phyloP scores from a whole-genome alignment of 2,888 invertebrate genomes.

The Siphlonurus alternatus region DNA sequence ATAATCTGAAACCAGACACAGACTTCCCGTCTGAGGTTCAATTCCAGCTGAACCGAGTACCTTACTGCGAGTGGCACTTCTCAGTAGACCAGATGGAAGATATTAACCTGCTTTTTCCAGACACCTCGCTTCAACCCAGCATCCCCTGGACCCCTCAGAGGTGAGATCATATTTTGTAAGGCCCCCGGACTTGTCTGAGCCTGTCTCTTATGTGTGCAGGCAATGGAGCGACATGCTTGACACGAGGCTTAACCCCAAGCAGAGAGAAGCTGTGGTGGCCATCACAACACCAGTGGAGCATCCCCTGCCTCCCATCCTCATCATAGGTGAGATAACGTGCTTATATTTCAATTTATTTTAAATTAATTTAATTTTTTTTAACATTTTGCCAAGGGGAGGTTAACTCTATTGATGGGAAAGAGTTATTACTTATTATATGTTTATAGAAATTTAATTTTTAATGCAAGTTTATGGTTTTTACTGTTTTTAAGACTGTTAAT shows the following conservation, averaged over 20 bases:
- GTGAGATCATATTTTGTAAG: constrained; percentile 19
- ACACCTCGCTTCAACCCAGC: constrained; percentile 39
- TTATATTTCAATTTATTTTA: background rate
- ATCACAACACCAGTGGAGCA: constrained; percentile 48
- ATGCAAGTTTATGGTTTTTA: no score
- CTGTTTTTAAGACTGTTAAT: no score
- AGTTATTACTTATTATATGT: no score
- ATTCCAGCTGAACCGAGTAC: constrained; percentile 61
- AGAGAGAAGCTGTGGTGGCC: constrained; percentile 58
- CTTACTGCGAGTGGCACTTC: constrained; percentile 71
- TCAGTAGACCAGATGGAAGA: constrained; percentile 60
- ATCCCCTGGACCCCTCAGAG: constrained; percentile 51
- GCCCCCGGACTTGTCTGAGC: no score
- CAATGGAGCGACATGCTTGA: constrained; percentile 49
- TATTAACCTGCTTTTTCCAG: constrained; percentile 53
- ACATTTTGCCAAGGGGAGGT: background rate
- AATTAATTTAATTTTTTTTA: background rate
- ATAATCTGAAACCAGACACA: constrained; percentile 42
- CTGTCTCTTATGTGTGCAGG: no score
- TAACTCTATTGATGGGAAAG: background rate
- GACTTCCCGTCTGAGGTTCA: constrained; percentile 54
- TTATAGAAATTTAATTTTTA: no score
- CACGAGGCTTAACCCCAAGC: constrained; percentile 51
- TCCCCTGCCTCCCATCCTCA: constrained; percentile 48
- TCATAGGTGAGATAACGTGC: constrained; percentile 34